phyloP scores from a whole-genome alignment of 2,113 vertebrate genomes.

The Pipa parva region DNA sequence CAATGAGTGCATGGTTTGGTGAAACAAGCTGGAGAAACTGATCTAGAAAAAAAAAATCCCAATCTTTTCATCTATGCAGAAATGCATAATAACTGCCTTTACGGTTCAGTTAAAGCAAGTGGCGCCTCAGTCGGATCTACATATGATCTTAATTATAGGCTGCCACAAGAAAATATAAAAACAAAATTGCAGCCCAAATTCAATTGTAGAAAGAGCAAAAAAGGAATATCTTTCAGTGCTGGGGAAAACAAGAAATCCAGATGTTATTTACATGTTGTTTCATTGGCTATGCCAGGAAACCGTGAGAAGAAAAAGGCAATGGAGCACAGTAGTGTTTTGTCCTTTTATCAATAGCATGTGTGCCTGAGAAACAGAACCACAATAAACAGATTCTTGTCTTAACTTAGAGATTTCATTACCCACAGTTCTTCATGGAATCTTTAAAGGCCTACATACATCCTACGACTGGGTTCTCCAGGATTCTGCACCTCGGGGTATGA shows the following conservation, averaged over 20 bases:
- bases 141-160: constrained; percentile 14
- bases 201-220: background rate
- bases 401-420: no score
- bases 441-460: no score
- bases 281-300: background rate
- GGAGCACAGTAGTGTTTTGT: no score
- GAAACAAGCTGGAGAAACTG: background rate
- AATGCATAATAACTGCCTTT: background rate
- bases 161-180: background rate
- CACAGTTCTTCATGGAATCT: no score
- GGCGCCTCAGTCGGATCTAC: background rate
- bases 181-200: background rate
- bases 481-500: no score
- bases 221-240: background rate
- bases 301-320: background rate
- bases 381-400: no score
- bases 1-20: constrained; percentile 13
- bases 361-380: no score
- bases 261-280: constrained; percentile 4
- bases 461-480: no score
- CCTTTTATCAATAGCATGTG: no score
- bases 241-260: constrained; percentile 3
- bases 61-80: background rate
- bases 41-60: background rate
- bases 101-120: background rate